Evolutionary conservation across 2,797 vertebrate species (phyloP), one percentile per base, ranked within the genome.

Genomic region (Enteromius argenteus): DNA sequence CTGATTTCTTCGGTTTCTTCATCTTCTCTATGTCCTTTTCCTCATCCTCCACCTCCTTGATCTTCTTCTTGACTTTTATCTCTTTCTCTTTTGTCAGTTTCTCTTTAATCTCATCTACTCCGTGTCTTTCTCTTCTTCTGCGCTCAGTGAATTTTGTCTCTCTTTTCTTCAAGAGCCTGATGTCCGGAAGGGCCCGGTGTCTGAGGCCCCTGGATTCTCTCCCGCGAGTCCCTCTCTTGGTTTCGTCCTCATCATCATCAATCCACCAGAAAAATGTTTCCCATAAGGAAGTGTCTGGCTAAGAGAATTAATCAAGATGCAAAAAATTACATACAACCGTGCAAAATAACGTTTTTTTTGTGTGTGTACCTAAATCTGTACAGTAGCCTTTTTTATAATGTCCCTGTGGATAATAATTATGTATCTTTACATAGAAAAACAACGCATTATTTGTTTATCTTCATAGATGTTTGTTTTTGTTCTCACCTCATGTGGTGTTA

Each of bases 251-350:
- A 0, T 94, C 90, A 0, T 86, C 87, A 51, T 92, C 91, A 42
- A 96, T 66, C 62, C 92, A 96, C 30, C 92, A 88, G 85, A 94
- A 94, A 90, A 95, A 73, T 42, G 94, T 92, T 60, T 94, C 94
- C 89, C 96, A 97, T 76, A 97, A 91, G 88, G 94, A 93, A 11
- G 91, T 91, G 77, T 97, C 93, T 0, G 90, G 93, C 98, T 98
- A 86, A 13, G 44, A 51, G 46, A 27, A 42, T 9, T 0, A 27
- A 32, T 32, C 9, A 86, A 71, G 76, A 86, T 0, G 32, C 35
- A 9, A 11, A 14, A 10, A 11, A 42, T 39, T 27, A 67, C 30
- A 37, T 15, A 35, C 8, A 27, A 7, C 44, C n/a, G 7, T 32
- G 60, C 27, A 27, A 30, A 62, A 15, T 62, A 32, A 30, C 17